A percentile compares a stretch with the other conserved stretches of the same genome.
Evolutionary conservation across 2,113 vertebrate species (phyloP).

Genomic region (Mustela nigripes): DNA sequence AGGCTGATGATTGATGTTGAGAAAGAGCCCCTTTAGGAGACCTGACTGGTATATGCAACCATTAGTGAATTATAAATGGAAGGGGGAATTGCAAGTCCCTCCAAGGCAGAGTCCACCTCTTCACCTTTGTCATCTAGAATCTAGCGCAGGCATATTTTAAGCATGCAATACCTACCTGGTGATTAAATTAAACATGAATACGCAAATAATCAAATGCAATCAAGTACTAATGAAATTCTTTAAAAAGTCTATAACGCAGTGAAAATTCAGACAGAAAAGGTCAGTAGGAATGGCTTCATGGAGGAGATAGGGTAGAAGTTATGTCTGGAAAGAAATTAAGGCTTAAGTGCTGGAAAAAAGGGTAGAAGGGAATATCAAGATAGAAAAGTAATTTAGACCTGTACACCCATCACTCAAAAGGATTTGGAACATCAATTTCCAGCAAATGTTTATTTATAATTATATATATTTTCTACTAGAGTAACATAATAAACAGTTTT

Average conservation of each 20-base stretch:
- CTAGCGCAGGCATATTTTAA: not conserved
- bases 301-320: not conserved
- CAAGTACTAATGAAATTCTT: not conserved
- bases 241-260: not conserved
- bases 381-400: not conserved
- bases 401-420: not conserved
- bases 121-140: not conserved
- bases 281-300: not conserved
- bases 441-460: not conserved
- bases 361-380: not conserved
- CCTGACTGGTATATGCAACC: not conserved
- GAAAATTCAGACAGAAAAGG: not conserved
- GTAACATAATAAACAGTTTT: not conserved
- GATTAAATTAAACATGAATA: not conserved
- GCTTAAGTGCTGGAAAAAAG: not conserved
- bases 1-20: not conserved
- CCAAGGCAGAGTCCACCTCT: not conserved
- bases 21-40: not conserved
- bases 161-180: not conserved
- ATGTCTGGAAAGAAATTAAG: not conserved
- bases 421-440: not conserved
- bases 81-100: not conserved
- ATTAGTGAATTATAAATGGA: not conserved
- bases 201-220: not conserved
- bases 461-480: not conserved